Conservation (phyloP, 2,113 vertebrate species). For the Grallaria varia region DNA sequence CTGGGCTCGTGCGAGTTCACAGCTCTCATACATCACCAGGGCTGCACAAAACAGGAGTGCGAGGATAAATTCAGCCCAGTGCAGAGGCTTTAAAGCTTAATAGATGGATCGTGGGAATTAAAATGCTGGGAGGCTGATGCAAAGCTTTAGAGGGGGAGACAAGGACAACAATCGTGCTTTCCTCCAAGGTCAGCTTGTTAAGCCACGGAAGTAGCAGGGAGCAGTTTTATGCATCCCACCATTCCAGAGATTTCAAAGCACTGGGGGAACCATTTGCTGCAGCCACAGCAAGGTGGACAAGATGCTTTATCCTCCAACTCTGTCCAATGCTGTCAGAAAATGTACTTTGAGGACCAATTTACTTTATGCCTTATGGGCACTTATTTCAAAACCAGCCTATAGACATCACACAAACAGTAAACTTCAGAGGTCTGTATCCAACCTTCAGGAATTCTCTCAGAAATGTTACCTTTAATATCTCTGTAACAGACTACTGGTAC, state of each 20-base stretch:
- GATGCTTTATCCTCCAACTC: background rate
- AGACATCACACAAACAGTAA: background rate
- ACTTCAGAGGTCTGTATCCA: background rate
- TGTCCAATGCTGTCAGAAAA: background rate
- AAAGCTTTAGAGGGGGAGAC: background rate
- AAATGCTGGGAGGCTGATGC: background rate
- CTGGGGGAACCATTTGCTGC: background rate
- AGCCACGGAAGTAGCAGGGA: background rate
- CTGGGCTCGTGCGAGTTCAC: background rate
- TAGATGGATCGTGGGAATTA: fast-evolving
- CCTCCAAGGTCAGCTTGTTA: background rate
- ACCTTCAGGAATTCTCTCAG: background rate
- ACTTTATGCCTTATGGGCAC: background rate
- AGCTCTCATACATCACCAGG: background rate
- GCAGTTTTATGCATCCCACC: background rate
- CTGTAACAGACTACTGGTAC: background rate
- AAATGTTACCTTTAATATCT: background rate
- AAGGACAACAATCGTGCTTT: background rate
- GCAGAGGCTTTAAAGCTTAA: background rate
- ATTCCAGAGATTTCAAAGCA: background rate
- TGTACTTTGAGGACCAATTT: background rate
- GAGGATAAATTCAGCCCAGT: background rate
- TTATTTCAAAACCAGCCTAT: background rate
- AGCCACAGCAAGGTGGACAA: background rate
- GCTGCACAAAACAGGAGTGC: background rate